Evolutionary conservation across 1,140 invertebrate genomes (phyloP).

Genomic region (Forficula auricularia): DNA sequence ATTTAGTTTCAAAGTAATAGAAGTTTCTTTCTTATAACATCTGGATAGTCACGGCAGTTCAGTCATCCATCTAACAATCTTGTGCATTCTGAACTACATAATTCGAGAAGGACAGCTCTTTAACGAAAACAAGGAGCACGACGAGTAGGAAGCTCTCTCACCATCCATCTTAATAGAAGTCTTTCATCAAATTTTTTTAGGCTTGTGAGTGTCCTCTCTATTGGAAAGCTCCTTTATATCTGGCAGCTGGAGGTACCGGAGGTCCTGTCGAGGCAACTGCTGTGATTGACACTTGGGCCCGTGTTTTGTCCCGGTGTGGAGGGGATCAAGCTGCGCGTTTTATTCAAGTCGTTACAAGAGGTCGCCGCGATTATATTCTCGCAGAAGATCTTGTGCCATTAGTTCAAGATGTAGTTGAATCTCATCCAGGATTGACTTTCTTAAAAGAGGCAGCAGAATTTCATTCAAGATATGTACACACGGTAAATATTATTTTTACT

Average conservation of each 20-base stretch:
- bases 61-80: no score
- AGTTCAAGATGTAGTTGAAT: slow-evolving; percentile 95
- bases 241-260: slow-evolving; percentile 57
- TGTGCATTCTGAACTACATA: no score
- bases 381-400: slow-evolving; percentile 82
- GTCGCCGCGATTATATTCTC: slow-evolving; percentile 35
- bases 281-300: slow-evolving; percentile 68
- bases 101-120: no score
- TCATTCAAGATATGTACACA: slow-evolving; percentile 94
- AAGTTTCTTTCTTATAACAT: no score
- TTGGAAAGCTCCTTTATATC: slow-evolving; percentile 86
- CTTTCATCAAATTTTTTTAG: no score
- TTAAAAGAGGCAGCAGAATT: slow-evolving; percentile 94
- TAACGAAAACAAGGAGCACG: no score
- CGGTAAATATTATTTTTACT: slow-evolving; percentile 39
- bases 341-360: slow-evolving; percentile 61
- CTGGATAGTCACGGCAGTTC: no score
- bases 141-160: no score
- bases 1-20: no score
- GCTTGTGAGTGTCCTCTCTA: slow-evolving; percentile 74
- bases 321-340: slow-evolving; percentile 75
- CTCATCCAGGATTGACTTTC: slow-evolving; percentile 95
- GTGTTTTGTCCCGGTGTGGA: no score
- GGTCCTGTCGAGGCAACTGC: slow-evolving; percentile 56
- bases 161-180: no score